These are phyloP conservation scores for Drosophila neonasuta DNA, from an alignment of 2,888 invertebrate species.

Conservation along the genomic window DNA sequence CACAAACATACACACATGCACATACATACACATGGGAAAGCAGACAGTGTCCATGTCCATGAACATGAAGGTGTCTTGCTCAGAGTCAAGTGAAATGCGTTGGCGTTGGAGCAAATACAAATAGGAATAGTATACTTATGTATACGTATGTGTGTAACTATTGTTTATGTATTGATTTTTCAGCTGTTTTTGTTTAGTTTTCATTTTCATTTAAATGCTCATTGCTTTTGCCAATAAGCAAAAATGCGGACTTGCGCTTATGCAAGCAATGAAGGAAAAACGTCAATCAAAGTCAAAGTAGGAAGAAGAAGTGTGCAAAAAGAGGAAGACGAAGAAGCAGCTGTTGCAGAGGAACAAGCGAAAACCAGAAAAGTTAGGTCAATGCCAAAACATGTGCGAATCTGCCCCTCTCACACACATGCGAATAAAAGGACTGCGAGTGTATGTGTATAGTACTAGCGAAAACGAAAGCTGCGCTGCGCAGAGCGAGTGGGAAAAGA, in stretches of 20 bases:
- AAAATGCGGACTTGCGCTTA: slow-evolving; percentile 35
- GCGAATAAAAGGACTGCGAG: slow-evolving; percentile 13
- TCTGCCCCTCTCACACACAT: slow-evolving; percentile 24
- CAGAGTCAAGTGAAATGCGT: slow-evolving; percentile 25
- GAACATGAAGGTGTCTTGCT: slow-evolving; percentile 64
- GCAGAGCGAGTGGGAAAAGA: slow-evolving; percentile 19
- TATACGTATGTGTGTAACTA: slow-evolving; percentile 5
- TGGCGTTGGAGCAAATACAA: slow-evolving; percentile 19
- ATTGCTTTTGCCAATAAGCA: slow-evolving; percentile 3
- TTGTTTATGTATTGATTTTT: slow-evolving; percentile 59
- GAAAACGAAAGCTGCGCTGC: slow-evolving; percentile 68
- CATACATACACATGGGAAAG: not conserved
- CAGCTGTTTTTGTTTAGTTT: slow-evolving; percentile 50
- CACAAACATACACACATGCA: not conserved
- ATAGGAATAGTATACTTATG: not conserved
- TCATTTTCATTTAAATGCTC: slow-evolving; percentile 12
- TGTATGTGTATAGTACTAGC: slow-evolving; percentile 27
- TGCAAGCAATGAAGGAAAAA: slow-evolving; percentile 46
- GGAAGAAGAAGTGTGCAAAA: not conserved
- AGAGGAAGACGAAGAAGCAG: slow-evolving; percentile 23
- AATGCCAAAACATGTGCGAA: slow-evolving; percentile 66
- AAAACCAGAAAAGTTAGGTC: slow-evolving; percentile 57
- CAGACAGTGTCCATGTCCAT: slow-evolving; percentile 60
- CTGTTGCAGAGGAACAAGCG: slow-evolving; percentile 34
- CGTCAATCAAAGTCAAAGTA: not conserved